A percentile compares a stretch with the other conserved stretches of the same genome.
These are phyloP conservation scores for Eira barbara DNA, from an alignment of 2,113 vertebrate species.

Conservation along the genomic window DNA sequence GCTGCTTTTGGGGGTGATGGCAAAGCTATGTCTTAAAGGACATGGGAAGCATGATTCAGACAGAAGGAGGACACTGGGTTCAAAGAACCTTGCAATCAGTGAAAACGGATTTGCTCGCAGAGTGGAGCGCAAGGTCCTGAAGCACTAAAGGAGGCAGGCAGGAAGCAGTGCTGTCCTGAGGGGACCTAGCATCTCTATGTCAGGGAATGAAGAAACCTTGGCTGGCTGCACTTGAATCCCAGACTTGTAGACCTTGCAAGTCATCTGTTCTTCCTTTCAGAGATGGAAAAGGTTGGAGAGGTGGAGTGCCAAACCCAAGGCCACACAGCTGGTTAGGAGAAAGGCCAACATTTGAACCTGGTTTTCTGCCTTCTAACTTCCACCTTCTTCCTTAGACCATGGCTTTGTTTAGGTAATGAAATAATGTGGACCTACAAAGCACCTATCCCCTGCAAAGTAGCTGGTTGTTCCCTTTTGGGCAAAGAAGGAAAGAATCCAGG, in stretches of 20 bases:
- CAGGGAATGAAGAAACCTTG: not conserved
- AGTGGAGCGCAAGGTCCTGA: not conserved
- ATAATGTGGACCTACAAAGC: not conserved
- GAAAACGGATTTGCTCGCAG: too few relatives aligned
- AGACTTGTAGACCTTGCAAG: not conserved
- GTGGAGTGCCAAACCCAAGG: not conserved
- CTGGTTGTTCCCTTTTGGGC: not conserved
- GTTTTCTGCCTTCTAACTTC: not conserved
- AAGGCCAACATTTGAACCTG: not conserved
- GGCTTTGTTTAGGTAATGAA: not conserved
- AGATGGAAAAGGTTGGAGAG: not conserved
- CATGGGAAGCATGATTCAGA: not conserved
- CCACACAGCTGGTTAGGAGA: not conserved
- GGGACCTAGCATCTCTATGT: not conserved
- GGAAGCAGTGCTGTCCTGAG: not conserved
- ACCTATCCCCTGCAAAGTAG: not conserved
- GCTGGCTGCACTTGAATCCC: not conserved
- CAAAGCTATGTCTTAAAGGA: not conserved
- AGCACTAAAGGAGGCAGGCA: not conserved
- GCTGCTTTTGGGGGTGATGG: rapidly evolving
- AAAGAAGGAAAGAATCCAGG: not conserved
- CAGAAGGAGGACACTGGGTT: too few relatives aligned
- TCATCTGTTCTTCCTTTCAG: not conserved
- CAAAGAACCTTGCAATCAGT: not conserved
- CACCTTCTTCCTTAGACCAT: not conserved